These are phyloP conservation scores for Pelodytes ibericus DNA, from an alignment of 2,797 vertebrate genomes.

Conservation along the genomic window DNA sequence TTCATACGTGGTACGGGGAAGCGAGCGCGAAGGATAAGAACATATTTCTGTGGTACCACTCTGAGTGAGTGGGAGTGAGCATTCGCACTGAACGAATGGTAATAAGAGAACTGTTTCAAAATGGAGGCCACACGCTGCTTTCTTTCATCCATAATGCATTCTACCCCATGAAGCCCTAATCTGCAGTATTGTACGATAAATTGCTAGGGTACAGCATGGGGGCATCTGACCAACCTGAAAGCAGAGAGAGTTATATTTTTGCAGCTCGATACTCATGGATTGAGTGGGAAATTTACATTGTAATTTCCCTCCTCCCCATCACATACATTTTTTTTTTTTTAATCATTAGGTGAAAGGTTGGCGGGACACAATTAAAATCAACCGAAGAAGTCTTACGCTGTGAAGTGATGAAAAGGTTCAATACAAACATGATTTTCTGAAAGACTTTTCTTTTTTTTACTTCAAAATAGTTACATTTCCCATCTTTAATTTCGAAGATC, in stretches of 20 bases:
- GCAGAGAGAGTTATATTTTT: constrained; percentile 24
- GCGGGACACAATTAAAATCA: constrained; percentile 19
- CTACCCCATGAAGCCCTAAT: constrained; percentile 50
- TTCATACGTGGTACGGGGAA: constrained; percentile 28
- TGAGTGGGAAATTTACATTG: constrained; percentile 35
- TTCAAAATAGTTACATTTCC: neutral
- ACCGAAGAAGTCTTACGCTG: neutral
- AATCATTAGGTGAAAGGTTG: constrained; percentile 4
- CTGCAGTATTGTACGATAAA: constrained; percentile 50
- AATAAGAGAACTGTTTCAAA: constrained; percentile 52
- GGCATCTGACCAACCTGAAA: constrained; percentile 48
- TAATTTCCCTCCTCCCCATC: constrained; percentile 12
- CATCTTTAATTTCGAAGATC: neutral
- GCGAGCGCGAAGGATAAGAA: constrained; percentile 39
- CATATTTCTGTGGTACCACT: constrained; percentile 51
- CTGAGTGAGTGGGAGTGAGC: constrained; percentile 52
- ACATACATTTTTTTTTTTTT: constrained; percentile 2
- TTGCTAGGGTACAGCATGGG: constrained; percentile 46
- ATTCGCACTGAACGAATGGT: constrained; percentile 50
- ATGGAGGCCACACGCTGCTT: constrained; percentile 51
- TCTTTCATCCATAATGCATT: constrained; percentile 56
- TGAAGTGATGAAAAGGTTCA: neutral
- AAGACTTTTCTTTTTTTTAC: neutral
- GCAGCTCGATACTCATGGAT: constrained; percentile 35
- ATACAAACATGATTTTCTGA: neutral